Conservation (phyloP, 2,113 vertebrate genomes). For the Ardeotis arabs region DNA sequence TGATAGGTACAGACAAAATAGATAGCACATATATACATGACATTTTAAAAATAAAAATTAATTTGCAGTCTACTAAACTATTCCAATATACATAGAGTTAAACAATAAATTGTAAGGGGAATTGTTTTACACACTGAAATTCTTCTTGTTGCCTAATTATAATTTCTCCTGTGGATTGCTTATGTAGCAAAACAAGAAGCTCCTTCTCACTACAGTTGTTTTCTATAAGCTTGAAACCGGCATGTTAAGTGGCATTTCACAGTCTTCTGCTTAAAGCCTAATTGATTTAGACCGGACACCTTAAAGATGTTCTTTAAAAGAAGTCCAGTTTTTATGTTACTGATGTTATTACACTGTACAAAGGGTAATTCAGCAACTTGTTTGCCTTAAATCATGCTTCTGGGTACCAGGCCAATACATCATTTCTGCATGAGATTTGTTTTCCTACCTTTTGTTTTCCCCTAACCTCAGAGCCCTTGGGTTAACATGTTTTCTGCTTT, state of each 20-base stretch:
- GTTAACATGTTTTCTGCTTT: conserved; percentile 49
- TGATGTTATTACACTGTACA: not conserved
- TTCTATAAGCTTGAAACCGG: not conserved
- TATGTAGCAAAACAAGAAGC: not conserved
- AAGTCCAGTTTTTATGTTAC: not conserved
- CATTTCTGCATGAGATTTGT: not conserved
- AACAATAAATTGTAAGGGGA: not conserved
- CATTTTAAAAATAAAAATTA: not conserved
- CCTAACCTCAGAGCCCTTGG: not conserved
- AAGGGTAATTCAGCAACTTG: not conserved
- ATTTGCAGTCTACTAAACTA: not conserved
- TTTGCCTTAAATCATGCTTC: conserved; percentile 11
- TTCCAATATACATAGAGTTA: not conserved
- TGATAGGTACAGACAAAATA: not conserved
- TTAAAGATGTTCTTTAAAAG: not conserved
- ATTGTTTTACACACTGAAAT: not conserved
- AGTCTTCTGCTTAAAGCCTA: not conserved
- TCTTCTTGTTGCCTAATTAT: not conserved
- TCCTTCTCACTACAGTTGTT: not conserved
- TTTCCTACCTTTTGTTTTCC: not conserved
- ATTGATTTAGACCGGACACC: conserved; percentile 7
- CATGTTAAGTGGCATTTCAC: conserved; percentile 15
- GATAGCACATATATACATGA: not conserved
- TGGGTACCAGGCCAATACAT: not conserved
- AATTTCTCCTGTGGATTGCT: not conserved